phyloP scores from a whole-genome alignment of 2,113 vertebrate species.

The Lampris incognitus region DNA sequence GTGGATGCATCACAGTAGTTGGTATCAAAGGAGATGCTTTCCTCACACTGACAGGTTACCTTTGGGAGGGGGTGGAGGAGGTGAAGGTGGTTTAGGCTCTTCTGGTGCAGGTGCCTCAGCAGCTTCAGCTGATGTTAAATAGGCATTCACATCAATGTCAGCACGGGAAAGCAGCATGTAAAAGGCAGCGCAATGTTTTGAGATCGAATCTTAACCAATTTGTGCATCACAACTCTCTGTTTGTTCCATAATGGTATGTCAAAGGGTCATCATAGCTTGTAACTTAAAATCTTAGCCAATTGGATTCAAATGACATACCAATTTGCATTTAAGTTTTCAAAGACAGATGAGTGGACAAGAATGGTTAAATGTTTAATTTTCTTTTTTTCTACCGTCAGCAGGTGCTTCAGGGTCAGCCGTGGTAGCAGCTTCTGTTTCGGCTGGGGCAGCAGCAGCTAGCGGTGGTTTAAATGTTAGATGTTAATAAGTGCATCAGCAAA shows the following conservation, averaged over 20 bases:
- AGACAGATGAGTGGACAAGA: constrained; percentile 15
- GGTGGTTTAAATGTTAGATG: constrained; percentile 17
- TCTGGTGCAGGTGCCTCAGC: constrained; percentile 74
- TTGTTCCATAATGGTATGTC: background rate
- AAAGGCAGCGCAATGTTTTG: constrained; percentile 38
- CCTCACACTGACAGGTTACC: constrained; percentile 60
- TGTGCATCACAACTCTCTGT: constrained; percentile 20
- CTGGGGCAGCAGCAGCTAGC: constrained; percentile 25
- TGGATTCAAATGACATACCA: constrained; percentile 2
- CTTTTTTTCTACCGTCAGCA: constrained; percentile 20
- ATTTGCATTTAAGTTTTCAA: background rate
- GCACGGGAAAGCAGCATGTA: constrained; percentile 34
- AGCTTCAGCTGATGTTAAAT: constrained; percentile 75
- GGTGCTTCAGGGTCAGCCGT: constrained; percentile 31
- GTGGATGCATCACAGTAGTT: background rate
- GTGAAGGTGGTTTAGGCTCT: constrained; percentile 78
- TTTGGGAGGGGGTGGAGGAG: constrained; percentile 78
- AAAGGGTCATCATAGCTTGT: background rate
- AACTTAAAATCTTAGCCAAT: constrained; percentile 2
- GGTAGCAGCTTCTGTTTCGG: constrained; percentile 4
- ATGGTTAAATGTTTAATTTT: constrained; percentile 2
- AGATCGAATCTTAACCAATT: constrained; percentile 28
- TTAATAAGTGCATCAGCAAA: constrained; percentile 47
- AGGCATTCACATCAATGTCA: constrained; percentile 50
- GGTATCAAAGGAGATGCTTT: background rate